phyloP scores from a whole-genome alignment of 2,888 invertebrate species.

The Tinea trinotella region DNA sequence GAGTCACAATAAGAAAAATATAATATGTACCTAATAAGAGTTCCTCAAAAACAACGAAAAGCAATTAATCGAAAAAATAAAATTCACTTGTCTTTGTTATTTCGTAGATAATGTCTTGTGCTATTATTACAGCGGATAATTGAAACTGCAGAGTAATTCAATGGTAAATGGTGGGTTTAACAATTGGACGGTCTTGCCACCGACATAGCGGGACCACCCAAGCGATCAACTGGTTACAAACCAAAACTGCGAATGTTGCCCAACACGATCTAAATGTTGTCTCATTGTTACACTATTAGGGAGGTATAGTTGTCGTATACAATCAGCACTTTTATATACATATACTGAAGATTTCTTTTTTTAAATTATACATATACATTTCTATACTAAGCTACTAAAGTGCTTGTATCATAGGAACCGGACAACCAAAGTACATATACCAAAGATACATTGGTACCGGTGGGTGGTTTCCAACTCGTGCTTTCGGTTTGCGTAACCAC shows the following conservation, averaged over 20 bases:
- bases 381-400: too few species aligned
- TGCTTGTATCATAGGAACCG: too few species aligned
- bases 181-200: constrained; percentile 5
- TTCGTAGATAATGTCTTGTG: background rate
- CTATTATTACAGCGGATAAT: background rate
- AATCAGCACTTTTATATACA: background rate
- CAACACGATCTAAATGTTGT: constrained; percentile 1
- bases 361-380: too few species aligned
- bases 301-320: background rate
- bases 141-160: constrained; percentile 8
- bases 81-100: background rate
- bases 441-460: too few species aligned
- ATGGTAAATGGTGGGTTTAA: constrained; percentile 1
- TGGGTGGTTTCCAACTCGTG: too few species aligned
- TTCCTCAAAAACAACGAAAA: background rate
- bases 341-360: background rate
- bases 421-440: too few species aligned
- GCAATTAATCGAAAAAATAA: background rate
- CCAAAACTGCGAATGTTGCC: constrained; percentile 6
- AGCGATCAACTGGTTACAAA: constrained; percentile 13
- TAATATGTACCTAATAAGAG: too few species aligned
- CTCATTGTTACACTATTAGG: background rate
- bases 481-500: too few species aligned
- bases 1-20: too few species aligned
- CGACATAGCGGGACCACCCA: constrained; percentile 10